These are phyloP conservation scores for Pheosia tremula DNA, from an alignment of 2,888 invertebrate genomes.

Conservation along the genomic window DNA sequence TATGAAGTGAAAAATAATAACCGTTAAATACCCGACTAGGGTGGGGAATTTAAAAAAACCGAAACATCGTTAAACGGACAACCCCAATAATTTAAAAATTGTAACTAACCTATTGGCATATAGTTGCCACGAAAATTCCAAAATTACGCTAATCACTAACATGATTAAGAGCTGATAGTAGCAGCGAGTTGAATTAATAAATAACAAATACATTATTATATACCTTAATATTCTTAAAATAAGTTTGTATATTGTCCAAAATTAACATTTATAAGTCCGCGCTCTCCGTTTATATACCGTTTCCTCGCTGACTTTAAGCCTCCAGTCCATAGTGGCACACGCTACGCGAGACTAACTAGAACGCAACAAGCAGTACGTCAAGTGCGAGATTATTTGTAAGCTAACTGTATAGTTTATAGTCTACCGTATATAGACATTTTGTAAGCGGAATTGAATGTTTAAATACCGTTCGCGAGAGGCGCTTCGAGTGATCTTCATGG, in stretches of 20 bases:
- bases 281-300: constrained; percentile 43
- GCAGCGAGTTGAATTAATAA: constrained; percentile 44
- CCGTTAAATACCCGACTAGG: too few species aligned
- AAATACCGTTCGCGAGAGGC: too few species aligned
- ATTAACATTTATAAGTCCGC: constrained; percentile 44
- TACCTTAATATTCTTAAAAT: constrained; percentile 19
- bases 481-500: too few species aligned
- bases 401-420: too few species aligned
- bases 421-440: too few species aligned
- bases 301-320: constrained; percentile 19
- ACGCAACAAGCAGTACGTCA: too few species aligned
- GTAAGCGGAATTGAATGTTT: too few species aligned
- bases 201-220: constrained; percentile 25
- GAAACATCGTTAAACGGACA: constrained; percentile 21
- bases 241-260: constrained; percentile 18
- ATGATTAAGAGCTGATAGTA: constrained; percentile 27
- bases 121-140: constrained; percentile 29
- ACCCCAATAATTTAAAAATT: constrained; percentile 26
- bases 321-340: too few species aligned
- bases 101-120: constrained; percentile 26
- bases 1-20: too few species aligned
- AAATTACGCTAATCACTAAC: constrained; percentile 36
- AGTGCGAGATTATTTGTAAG: too few species aligned
- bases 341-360: too few species aligned
- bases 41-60: constrained; percentile 10